Conservation (phyloP, 2,888 invertebrate species). For the Standfussiana lucernea region DNA sequence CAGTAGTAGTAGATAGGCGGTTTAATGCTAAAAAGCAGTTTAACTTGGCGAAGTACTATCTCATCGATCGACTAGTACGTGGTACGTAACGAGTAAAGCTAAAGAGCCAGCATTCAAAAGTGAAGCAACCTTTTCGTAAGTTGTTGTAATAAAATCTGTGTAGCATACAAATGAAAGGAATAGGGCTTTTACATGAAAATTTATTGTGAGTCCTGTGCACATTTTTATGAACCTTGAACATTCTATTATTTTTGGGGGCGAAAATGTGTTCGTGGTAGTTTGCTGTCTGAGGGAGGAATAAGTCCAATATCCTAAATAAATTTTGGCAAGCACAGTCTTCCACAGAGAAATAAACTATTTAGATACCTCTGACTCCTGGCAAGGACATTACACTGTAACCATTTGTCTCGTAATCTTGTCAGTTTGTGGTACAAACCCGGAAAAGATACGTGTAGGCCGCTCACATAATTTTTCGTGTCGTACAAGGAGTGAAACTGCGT, state of each 20-base stretch:
- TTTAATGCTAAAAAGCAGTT: no score
- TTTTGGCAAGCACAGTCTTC: no score
- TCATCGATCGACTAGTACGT: no score
- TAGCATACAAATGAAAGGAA: neutral
- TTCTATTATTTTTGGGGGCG: neutral
- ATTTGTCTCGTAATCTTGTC: neutral
- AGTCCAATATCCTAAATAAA: no score
- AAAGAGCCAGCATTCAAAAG: neutral
- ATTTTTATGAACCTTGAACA: no score
- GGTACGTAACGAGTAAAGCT: neutral
- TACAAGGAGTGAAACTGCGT: constrained; percentile 9
- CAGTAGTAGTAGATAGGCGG: no score
- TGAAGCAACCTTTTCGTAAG: neutral
- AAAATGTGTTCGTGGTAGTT: no score
- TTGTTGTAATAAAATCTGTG: neutral
- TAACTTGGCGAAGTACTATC: no score
- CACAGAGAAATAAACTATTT: neutral
- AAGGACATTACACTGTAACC: neutral
- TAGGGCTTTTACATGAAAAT: neutral
- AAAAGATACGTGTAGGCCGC: neutral
- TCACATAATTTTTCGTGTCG: neutral
- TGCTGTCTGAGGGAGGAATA: no score
- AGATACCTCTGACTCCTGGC: neutral
- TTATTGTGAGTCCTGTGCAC: no score
- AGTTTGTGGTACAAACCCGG: neutral